Conservation (phyloP, 2,797 vertebrate species). For the Meriones psammophilus region DNA sequence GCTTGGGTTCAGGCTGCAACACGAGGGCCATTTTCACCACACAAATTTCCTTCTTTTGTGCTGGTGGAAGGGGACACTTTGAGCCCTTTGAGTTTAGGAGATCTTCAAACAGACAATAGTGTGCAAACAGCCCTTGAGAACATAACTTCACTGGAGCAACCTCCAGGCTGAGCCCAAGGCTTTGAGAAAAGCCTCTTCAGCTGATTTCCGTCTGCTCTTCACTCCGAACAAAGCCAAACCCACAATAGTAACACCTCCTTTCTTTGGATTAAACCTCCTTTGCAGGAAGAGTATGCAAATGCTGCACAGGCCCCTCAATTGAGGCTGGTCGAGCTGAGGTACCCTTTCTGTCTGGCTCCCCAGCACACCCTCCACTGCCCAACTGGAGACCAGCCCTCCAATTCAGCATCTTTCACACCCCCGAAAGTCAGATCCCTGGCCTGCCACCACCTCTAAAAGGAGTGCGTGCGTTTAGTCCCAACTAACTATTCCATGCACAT, state of each 20-base stretch:
- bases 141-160: conserved; percentile 86
- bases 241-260: conserved; percentile 90
- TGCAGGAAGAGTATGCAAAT: conserved; percentile 90
- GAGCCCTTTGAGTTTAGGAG: conserved; percentile 83
- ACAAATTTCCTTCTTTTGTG: conserved; percentile 83
- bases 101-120: conserved; percentile 88
- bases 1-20: conserved; percentile 80
- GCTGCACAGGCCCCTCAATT: conserved; percentile 79
- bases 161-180: conserved; percentile 85
- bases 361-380: conserved; percentile 82
- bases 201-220: conserved; percentile 88
- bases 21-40: conserved; percentile 80
- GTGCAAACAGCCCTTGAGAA: conserved; percentile 88
- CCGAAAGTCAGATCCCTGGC: conserved; percentile 88
- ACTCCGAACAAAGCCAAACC: conserved; percentile 88
- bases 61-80: conserved; percentile 81
- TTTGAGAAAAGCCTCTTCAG: conserved; percentile 89
- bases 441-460: conserved; percentile 87
- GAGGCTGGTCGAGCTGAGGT: conserved; percentile 85
- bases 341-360: conserved; percentile 88
- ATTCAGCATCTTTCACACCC: conserved; percentile 88
- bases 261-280: conserved; percentile 88
- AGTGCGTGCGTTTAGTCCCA: conserved; percentile 89
- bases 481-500: conserved; percentile 90
- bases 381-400: conserved; percentile 87